Evolutionary conservation across 2,888 invertebrate genomes (phyloP), one percentile per base, ranked within the genome.

Genomic region (Scelioninae gen. 1): DNA sequence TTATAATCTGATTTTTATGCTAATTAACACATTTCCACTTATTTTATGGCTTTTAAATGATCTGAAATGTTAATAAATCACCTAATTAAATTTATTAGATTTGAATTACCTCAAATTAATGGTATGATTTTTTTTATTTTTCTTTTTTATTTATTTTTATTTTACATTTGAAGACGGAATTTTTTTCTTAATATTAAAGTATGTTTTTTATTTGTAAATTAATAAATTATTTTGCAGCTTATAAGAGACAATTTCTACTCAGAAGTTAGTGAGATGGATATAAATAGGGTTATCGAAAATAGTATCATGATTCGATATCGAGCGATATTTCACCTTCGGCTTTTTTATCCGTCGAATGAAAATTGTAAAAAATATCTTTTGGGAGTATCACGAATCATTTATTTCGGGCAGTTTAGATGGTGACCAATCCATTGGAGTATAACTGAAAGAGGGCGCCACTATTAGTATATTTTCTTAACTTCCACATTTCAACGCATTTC

Each of bases 281-380:
- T 63, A 63, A 78, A 78, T 78, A 78, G 65, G 49, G 40, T 65
- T 71, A 78, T 78, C 71, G 63, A 71, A 78, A 71, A 78, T 71
- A 65, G 79, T 49, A 63, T 63, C 74, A n/a, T 47, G 56, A 74
- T 74, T 55, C 74, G 55, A 16, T 23, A 23, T 55, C 29, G 40
- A 55, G n/a, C 63, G 15, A 72, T 53, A 72, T 71, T 60, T 71
- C 51, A 60, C 60, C 60, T 71, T 60, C 49, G 40, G 49, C 40
- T 60, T 71, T 71, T 71, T 58, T 29, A 58, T 34, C 23, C 23
- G 32, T 45, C 43, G 45, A 32, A 47, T 29, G 31, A 68, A 55
- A 56, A 56, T 68, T 56, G 16, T 47, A 15, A 68, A 47, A 68
- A 43, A 34, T 56, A 45, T 56, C 23, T 71, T 71, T 29, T 38